Percentiles rank a stretch among this genome's conserved stretches.
Conservation (phyloP, 2,888 invertebrate species). For the Drosophila melanocephala region DNA sequence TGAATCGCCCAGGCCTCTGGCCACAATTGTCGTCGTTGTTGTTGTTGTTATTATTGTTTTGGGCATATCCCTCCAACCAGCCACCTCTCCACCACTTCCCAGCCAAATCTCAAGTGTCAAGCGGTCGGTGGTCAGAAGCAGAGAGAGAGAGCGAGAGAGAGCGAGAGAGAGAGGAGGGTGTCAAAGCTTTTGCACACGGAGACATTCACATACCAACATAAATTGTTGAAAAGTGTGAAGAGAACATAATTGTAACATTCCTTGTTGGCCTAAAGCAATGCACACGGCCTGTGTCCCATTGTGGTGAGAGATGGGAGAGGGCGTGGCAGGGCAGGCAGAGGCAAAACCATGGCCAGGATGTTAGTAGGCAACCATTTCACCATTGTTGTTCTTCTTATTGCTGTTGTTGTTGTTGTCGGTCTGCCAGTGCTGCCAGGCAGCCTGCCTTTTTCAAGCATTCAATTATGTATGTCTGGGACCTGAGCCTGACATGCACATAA, state of each 20-base stretch:
- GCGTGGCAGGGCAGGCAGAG: constrained; percentile 30
- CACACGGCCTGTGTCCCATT: constrained; percentile 58
- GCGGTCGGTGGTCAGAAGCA: constrained; percentile 59
- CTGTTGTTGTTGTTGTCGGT: constrained; percentile 53
- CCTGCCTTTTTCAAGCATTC: constrained; percentile 79
- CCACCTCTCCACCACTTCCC: not conserved
- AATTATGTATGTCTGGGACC: constrained; percentile 79
- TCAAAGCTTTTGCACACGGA: constrained; percentile 50
- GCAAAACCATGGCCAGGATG: constrained; percentile 56
- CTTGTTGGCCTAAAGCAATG: constrained; percentile 81
- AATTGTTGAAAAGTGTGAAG: constrained; percentile 81
- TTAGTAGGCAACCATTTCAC: constrained; percentile 63
- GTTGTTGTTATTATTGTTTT: constrained; percentile 50
- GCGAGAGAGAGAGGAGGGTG: not conserved
- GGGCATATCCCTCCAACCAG: constrained; percentile 15
- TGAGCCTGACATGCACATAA: constrained; percentile 75
- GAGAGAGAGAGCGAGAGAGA: not conserved
- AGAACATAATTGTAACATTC: constrained; percentile 82
- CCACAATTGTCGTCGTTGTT: constrained; percentile 37
- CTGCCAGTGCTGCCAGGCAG: constrained; percentile 44
- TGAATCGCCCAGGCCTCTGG: constrained; percentile 29
- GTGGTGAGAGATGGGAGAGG: constrained; percentile 7
- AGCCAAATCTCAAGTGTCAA: constrained; percentile 67
- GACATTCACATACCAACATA: constrained; percentile 80
- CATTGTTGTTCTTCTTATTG: constrained; percentile 31